Conservation (phyloP, 1,140 invertebrate genomes). For the Parasteatoda tepidariorum region DNA sequence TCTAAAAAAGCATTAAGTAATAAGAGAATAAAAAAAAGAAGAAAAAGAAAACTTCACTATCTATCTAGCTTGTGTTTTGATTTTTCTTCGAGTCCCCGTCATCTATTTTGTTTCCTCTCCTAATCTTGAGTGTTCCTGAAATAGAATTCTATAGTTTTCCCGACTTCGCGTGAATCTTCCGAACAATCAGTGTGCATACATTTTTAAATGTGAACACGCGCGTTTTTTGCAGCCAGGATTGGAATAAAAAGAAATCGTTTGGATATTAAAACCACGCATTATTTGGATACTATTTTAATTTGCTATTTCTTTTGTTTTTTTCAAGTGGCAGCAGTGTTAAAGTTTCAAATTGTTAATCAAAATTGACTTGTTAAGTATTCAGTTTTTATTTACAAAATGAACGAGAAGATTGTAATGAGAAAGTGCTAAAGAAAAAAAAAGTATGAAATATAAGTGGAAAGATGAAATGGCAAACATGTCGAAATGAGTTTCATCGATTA, state of each 20-base stretch:
- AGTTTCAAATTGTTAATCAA: neutral
- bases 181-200: neutral
- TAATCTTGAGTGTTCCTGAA: neutral
- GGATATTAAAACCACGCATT: neutral
- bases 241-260: neutral
- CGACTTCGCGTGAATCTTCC: neutral
- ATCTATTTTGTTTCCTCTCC: neutral
- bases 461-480: no score
- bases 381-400: neutral
- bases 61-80: neutral
- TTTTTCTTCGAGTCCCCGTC: neutral
- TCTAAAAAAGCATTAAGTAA: neutral
- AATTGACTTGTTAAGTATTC: neutral
- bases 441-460: no score
- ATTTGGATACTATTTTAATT: no score
- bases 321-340: neutral
- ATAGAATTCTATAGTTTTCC: neutral
- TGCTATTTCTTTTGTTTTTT: neutral
- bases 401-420: no score
- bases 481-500: no score
- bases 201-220: neutral
- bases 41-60: neutral
- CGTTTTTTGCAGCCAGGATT: neutral
- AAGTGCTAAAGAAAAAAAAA: no score
- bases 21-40: neutral